phyloP scores from a whole-genome alignment of 2,113 vertebrate genomes.

The Picathartes gymnocephalus region DNA sequence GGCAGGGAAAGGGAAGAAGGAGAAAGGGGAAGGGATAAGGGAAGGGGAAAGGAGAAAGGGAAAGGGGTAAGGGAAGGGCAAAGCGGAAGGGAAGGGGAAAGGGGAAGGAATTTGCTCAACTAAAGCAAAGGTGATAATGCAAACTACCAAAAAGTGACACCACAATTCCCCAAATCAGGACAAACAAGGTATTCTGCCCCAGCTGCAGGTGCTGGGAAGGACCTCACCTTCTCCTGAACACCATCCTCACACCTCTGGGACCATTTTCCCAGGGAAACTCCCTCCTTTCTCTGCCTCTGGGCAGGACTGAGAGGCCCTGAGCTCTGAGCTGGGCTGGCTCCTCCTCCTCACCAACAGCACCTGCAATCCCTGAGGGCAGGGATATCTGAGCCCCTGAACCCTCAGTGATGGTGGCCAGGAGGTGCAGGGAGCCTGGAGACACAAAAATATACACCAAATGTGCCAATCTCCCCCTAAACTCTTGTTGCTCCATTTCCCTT shows the following conservation, averaged over 20 bases:
- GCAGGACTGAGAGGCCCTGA: not conserved
- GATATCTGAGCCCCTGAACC: not conserved
- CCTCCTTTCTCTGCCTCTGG: not conserved
- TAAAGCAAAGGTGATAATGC: not conserved
- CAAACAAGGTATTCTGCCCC: not conserved
- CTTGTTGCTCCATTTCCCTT: not conserved
- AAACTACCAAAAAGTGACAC: not conserved
- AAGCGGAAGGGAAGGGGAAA: not conserved
- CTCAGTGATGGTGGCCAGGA: not conserved
- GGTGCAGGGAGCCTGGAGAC: not conserved
- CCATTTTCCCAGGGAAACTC: not conserved
- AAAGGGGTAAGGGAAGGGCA: too few relatives aligned
- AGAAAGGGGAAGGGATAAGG: too few relatives aligned
- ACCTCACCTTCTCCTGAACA: not conserved
- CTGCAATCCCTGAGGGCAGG: not conserved
- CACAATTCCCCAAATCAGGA: not conserved
- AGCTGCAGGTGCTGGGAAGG: not conserved
- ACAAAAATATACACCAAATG: accelerated
- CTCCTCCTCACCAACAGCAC: not conserved
- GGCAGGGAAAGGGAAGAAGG: too few relatives aligned
- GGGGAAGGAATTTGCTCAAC: not conserved
- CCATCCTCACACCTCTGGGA: not conserved
- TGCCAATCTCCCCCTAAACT: not conserved
- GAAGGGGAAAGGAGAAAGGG: accelerated
- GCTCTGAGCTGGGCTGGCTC: not conserved